A percentile compares a stretch with the other conserved stretches of the same genome.
phyloP scores from a whole-genome alignment of 2,113 vertebrate genomes.

The Pao palembangensis region DNA sequence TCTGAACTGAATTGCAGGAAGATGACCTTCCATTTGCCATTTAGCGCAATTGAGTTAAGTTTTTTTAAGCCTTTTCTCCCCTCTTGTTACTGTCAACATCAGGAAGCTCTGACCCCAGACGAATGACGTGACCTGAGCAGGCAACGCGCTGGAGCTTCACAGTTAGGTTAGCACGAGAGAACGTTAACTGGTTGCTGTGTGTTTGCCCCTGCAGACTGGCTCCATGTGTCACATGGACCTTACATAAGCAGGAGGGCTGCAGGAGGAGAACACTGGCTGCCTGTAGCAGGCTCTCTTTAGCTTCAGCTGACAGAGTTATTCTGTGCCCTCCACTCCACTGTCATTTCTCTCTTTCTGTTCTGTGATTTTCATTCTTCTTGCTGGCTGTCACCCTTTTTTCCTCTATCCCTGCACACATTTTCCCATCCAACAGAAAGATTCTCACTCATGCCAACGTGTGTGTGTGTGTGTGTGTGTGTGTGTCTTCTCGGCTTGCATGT shows the following conservation, averaged over 20 bases:
- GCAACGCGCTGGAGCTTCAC: slow-evolving; percentile 8
- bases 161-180: slow-evolving; percentile 22
- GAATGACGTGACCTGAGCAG: slow-evolving; percentile 21
- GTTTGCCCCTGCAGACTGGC: slow-evolving; percentile 34
- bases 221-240: slow-evolving; percentile 43
- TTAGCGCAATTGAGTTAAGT: background rate
- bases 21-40: slow-evolving; percentile 4
- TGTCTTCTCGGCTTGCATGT: slow-evolving; percentile 5
- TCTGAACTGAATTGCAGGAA: slow-evolving; percentile 5
- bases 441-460: slow-evolving; percentile 24
- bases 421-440: slow-evolving; percentile 33
- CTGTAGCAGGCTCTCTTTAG: slow-evolving; percentile 24
- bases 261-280: slow-evolving; percentile 39
- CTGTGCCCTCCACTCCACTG: slow-evolving; percentile 9
- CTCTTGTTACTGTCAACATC: background rate
- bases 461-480: slow-evolving; percentile 1
- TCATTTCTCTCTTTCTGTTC: slow-evolving; percentile 28
- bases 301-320: slow-evolving; percentile 48
- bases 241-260: slow-evolving; percentile 52
- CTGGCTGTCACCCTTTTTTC: slow-evolving; percentile 17
- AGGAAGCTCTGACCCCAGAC: background rate
- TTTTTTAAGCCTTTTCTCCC: background rate
- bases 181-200: slow-evolving; percentile 27
- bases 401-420: slow-evolving; percentile 24
- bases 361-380: slow-evolving; percentile 6